Percentiles rank a stretch among this genome's conserved stretches.
phyloP scores from a whole-genome alignment of 2,113 vertebrate genomes.

The Urocynchramus pylzowi region DNA sequence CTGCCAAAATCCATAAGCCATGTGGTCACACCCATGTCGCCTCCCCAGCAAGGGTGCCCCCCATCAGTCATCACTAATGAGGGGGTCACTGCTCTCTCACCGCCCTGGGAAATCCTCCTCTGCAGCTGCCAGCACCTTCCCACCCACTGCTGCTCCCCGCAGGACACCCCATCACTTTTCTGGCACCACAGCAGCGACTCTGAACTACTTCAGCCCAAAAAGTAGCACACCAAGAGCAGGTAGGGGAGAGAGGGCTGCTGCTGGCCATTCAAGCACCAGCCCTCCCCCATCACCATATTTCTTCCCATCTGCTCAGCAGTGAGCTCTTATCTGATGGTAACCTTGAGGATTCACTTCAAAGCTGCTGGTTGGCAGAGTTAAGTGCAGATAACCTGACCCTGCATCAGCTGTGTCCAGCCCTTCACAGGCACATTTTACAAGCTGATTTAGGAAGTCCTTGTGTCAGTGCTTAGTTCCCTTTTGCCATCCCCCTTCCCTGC shows the following conservation, averaged over 20 bases:
- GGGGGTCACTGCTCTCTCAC: background rate
- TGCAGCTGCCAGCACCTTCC: background rate
- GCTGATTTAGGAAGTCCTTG: background rate
- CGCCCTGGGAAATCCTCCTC: background rate
- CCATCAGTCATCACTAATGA: background rate
- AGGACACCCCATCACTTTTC: background rate
- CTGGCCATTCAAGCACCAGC: background rate
- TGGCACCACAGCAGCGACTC: accelerated
- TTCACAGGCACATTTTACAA: background rate
- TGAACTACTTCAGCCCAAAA: background rate
- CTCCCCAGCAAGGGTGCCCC: background rate
- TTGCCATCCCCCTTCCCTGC: background rate
- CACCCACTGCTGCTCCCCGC: background rate
- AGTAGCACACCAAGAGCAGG: accelerated
- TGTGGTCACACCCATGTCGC: background rate
- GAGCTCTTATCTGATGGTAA: background rate
- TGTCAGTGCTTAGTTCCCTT: background rate
- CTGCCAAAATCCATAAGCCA: background rate
- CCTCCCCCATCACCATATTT: conserved; percentile 41
- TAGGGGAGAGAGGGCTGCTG: background rate
- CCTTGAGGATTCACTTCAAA: background rate
- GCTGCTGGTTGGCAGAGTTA: background rate
- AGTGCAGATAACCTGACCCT: background rate
- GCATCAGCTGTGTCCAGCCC: background rate
- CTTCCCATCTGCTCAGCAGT: conserved; percentile 38